phyloP scores from a whole-genome alignment of 2,797 vertebrate species.

The Rhynchonycteris naso region DNA sequence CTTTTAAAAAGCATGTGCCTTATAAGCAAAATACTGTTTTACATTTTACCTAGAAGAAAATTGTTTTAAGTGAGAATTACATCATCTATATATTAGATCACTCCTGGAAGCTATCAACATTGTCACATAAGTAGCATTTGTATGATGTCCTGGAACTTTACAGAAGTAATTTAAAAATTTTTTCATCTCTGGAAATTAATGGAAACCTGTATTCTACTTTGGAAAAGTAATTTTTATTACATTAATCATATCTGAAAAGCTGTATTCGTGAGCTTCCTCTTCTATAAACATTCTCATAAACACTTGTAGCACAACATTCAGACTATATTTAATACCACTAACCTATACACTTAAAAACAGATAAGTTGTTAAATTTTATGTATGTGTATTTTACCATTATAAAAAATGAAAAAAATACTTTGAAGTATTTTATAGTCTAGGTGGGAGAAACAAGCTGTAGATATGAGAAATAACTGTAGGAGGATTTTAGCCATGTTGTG shows the following conservation, averaged over 20 bases:
- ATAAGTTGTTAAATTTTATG: not conserved
- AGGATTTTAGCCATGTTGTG: not conserved
- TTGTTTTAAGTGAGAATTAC: not conserved
- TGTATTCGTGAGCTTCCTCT: not conserved
- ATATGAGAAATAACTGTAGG: not conserved
- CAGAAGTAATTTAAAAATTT: not conserved
- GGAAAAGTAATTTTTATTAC: not conserved
- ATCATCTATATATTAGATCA: not conserved
- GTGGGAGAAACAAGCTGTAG: not conserved
- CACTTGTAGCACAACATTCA: not conserved
- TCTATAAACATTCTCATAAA: slow-evolving; percentile 15
- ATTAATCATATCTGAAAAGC: not conserved
- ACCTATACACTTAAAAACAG: not conserved
- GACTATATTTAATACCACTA: not conserved
- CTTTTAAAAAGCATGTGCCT: not conserved
- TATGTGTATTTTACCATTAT: not conserved
- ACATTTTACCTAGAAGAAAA: not conserved
- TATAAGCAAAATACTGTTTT: not conserved
- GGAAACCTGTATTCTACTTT: not conserved
- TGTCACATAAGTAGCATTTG: not conserved
- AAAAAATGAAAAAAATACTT: not conserved
- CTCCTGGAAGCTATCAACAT: not conserved
- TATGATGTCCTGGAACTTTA: not conserved
- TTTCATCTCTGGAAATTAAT: not conserved
- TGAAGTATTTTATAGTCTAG: not conserved